Evolutionary conservation across 2,888 invertebrate genomes (phyloP).

Genomic region (Balanococcus diminutus): DNA sequence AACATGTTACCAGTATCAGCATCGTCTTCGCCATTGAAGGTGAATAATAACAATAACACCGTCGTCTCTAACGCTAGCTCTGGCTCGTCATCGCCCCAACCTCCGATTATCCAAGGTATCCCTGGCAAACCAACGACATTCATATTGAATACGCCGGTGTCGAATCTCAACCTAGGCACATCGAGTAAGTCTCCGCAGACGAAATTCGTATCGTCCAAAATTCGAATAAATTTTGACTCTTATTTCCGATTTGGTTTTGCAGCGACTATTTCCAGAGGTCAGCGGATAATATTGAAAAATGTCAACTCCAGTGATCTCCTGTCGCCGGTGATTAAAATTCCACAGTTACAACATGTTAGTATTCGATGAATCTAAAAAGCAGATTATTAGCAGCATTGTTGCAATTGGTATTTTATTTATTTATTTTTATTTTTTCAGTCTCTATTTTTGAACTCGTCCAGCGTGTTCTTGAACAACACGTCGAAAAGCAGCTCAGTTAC

Average conservation of each 20-base stretch:
- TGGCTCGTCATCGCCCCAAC: background rate
- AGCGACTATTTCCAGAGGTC: background rate
- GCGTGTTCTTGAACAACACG: constrained; percentile 27
- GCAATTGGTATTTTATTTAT: background rate
- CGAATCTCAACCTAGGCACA: background rate
- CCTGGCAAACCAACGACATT: background rate
- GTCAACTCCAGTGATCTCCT: background rate
- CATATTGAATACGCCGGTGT: background rate
- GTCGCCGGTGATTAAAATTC: background rate
- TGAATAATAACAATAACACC: background rate
- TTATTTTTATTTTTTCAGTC: background rate
- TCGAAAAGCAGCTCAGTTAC: background rate
- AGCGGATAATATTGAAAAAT: background rate
- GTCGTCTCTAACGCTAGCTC: background rate
- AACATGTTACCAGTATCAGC: background rate
- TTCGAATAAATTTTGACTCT: too few relatives aligned
- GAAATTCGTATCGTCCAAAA: background rate
- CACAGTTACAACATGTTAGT: background rate
- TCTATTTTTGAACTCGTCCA: background rate
- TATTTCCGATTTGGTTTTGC: background rate
- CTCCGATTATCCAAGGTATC: background rate
- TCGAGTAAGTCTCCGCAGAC: background rate
- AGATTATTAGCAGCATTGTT: too few relatives aligned
- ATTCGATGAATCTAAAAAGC: background rate
- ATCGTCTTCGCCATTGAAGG: background rate